phyloP scores from a whole-genome alignment of 2,888 invertebrate species.

The Patella ulyssiponensis region DNA sequence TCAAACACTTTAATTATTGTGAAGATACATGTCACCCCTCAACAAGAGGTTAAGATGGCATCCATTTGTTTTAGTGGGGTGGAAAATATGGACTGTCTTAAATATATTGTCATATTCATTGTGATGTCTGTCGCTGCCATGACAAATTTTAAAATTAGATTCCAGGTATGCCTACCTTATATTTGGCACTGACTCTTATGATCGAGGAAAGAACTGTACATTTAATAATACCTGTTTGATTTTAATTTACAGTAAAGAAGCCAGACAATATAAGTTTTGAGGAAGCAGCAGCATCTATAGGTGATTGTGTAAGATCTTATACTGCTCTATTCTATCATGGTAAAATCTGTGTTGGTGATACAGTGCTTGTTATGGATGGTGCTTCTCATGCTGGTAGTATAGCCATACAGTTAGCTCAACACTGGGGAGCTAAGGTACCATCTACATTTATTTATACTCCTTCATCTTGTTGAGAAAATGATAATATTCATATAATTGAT shows the following conservation, averaged over 20 bases:
- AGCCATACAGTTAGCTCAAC: constrained; percentile 72
- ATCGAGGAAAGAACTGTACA: too few species aligned
- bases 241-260: constrained; percentile 66
- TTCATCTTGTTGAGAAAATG: background rate
- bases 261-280: constrained; percentile 71
- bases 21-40: too few species aligned
- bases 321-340: constrained; percentile 73
- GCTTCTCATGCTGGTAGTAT: constrained; percentile 72
- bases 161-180: too few species aligned
- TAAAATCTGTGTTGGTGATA: constrained; percentile 71
- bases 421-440: constrained; percentile 73
- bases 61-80: too few species aligned
- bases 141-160: too few species aligned
- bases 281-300: constrained; percentile 73
- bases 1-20: background rate
- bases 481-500: background rate
- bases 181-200: too few species aligned
- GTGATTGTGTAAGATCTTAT: constrained; percentile 73
- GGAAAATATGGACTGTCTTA: too few species aligned
- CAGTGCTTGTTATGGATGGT: constrained; percentile 73
- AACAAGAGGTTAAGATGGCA: too few species aligned
- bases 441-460: background rate
- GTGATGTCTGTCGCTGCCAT: too few species aligned
- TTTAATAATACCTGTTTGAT: too few species aligned
- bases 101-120: too few species aligned